Base-by-base conservation (phyloP, 2,797 vertebrate genomes). In the Pampus argenteus region DNA sequence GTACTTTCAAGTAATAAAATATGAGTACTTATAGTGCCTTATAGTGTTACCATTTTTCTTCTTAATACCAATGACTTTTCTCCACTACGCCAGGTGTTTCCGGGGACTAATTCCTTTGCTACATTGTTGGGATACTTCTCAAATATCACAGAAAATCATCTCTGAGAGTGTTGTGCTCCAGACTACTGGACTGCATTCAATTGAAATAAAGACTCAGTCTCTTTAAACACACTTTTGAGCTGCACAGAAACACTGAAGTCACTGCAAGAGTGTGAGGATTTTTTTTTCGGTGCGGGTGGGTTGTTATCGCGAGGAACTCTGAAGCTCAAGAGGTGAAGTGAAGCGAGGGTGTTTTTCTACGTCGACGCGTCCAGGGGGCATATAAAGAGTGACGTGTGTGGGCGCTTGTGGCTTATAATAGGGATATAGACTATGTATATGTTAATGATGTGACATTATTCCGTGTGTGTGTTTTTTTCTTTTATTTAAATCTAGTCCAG, bases 301-400 rank as follows among this genome's bases (percentile, higher is more conserved):
- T 78, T 89, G 87, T 91, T 93, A 92, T 93, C 90, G 93, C 89
- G 91, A 93, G 89, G 90, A 92, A 83, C 86, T 79, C 72, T 79
- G 87, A 78, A 80, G 79, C 81, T 85, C 74, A 81, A 71, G 87
- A 82, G 85, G 84, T 91, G 85, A 91, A 87, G 74, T 78, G 84
- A 86, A 88, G 85, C 88, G 82, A 79, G 85, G 88, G 79, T 83
- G 74, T 84, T 83, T 83, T 77, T 87, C 50, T 86, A 69, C 83
- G 67, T 87, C 91, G 90, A 90, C 75, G 85, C 76, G 87, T 74
- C 74, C 64, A 85, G 62, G 77, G 76, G 85, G 83, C 83, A 74
- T 18, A 70, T 79, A 76, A 71, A 81, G 15, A 49, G 68, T 69
- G 71, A 82, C 63, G 78, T 78, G 36, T 76, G 69, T 58, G 18